Conservation (phyloP, 2,888 invertebrate species). For the Netelia fuscicornis region DNA sequence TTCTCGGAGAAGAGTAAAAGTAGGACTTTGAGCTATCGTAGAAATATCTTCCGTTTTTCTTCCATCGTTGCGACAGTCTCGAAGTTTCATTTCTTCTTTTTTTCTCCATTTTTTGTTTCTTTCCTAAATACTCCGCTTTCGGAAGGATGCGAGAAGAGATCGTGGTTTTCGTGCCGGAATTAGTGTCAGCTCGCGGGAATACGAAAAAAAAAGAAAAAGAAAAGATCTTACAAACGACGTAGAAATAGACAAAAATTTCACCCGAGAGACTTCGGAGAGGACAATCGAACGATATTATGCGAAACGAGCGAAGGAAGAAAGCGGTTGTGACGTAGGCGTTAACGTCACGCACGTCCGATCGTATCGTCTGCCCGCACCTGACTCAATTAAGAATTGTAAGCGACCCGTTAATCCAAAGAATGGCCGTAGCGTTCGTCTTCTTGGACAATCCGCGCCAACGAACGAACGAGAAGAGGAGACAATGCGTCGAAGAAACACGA, state of each 20-base stretch:
- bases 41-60: constrained; percentile 18
- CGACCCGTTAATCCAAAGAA: constrained; percentile 75
- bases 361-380: constrained; percentile 54
- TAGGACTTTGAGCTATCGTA: constrained; percentile 50
- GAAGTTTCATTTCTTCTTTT: constrained; percentile 38
- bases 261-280: constrained; percentile 2
- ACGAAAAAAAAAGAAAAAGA: neutral
- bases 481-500: neutral
- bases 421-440: constrained; percentile 10
- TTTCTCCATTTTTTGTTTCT: neutral
- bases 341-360: constrained; percentile 69
- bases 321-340: constrained; percentile 66
- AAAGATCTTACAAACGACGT: neutral
- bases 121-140: neutral
- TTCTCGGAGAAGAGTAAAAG: constrained; percentile 67
- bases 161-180: neutral
- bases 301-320: constrained; percentile 69
- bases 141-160: neutral
- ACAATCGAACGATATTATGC: constrained; percentile 64
- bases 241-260: constrained; percentile 3
- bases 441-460: too few relatives aligned
- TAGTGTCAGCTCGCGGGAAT: neutral
- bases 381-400: constrained; percentile 71
- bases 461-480: neutral
- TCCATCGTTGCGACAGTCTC: constrained; percentile 17